Percentiles rank a stretch among this genome's conserved stretches.
phyloP scores from a whole-genome alignment of 2,888 invertebrate genomes.

The Diploptera punctata region DNA sequence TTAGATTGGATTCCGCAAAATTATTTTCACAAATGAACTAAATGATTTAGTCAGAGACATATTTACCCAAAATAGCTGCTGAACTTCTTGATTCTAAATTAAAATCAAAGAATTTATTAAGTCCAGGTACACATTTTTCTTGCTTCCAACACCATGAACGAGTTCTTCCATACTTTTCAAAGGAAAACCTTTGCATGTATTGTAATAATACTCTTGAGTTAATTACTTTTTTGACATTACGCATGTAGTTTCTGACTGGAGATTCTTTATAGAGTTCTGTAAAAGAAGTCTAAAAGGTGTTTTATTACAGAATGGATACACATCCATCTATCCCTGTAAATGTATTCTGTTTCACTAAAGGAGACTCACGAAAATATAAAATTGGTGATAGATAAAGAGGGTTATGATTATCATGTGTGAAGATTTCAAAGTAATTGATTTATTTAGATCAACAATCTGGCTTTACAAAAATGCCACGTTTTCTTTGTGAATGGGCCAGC shows the following conservation, averaged over 20 bases:
- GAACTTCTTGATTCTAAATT: background rate
- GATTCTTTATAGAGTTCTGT: background rate
- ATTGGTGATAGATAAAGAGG: background rate
- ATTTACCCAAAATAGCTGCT: background rate
- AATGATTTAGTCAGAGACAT: background rate
- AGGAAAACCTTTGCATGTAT: background rate
- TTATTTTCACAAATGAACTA: background rate
- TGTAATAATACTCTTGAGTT: background rate
- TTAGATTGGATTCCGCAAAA: no score
- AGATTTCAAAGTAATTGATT: background rate
- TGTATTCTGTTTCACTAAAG: background rate
- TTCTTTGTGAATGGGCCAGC: background rate
- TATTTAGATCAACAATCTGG: background rate
- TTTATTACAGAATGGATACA: background rate
- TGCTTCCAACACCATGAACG: background rate
- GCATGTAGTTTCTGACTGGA: no score
- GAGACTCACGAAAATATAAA: background rate
- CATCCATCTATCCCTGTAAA: background rate
- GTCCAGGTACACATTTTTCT: background rate
- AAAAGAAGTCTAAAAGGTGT: no score
- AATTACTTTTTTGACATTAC: background rate
- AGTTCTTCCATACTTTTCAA: background rate
- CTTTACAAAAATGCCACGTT: no score
- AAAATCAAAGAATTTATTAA: background rate
- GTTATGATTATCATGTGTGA: background rate